Conservation (phyloP, 2,888 invertebrate genomes). For the Empis stercorea region DNA sequence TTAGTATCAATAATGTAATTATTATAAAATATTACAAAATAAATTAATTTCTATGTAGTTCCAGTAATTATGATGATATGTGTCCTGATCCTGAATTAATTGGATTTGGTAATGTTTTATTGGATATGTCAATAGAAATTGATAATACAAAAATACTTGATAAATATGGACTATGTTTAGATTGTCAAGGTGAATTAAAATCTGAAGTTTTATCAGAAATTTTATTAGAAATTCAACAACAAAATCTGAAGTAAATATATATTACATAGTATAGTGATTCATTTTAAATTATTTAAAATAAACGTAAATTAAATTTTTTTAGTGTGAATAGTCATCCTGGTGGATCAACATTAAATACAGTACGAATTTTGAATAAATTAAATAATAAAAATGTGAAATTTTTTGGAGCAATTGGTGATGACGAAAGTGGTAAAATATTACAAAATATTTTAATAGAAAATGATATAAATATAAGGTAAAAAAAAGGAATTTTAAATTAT, state of each 20-base stretch:
- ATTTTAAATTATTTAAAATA: neutral
- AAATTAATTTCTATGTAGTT: no score
- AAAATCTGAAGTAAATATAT: conserved; percentile 4
- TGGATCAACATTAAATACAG: conserved; percentile 40
- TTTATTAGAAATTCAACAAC: conserved; percentile 16
- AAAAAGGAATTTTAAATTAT: conserved; percentile 6
- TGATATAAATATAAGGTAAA: conserved; percentile 35
- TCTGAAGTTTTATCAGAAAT: conserved; percentile 21
- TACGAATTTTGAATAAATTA: conserved; percentile 33
- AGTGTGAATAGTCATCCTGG: conserved; percentile 21
- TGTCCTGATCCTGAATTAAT: conserved; percentile 29
- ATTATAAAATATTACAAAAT: no score
- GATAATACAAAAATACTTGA: conserved; percentile 24
- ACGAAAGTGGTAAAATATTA: conserved; percentile 35
- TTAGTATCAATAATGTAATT: no score
- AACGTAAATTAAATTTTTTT: neutral
- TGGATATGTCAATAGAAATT: conserved; percentile 26
- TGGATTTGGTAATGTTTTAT: conserved; percentile 31
- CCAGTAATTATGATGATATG: no score
- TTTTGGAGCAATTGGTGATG: conserved; percentile 42
- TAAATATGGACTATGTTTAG: conserved; percentile 22
- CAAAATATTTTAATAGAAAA: conserved; percentile 29
- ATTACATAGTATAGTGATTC: neutral
- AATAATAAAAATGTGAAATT: conserved; percentile 20
- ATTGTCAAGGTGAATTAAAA: conserved; percentile 28